A percentile compares a stretch with the other conserved stretches of the same genome.
phyloP scores from a whole-genome alignment of 2,113 vertebrate species.

The Alexandromys fortis region DNA sequence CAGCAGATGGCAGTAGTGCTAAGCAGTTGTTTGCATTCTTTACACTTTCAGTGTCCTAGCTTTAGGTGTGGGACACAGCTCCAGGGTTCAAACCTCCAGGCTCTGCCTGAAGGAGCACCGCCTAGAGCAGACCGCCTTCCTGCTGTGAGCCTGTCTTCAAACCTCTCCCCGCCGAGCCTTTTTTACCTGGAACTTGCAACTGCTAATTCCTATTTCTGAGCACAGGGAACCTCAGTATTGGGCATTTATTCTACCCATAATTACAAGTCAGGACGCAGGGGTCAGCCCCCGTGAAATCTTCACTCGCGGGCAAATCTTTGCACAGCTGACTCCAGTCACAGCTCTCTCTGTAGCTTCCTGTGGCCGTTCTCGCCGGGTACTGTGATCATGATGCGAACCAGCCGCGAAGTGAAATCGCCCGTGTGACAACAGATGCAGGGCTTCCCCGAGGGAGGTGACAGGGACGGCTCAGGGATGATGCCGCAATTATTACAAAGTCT shows the following conservation, averaged over 20 bases:
- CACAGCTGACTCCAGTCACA: neutral
- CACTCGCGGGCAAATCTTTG: neutral
- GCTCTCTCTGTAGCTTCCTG: neutral
- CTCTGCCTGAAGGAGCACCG: neutral
- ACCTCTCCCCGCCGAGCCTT: neutral
- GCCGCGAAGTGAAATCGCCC: neutral
- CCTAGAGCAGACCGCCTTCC: neutral
- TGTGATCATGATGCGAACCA: neutral
- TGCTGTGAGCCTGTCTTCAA: neutral
- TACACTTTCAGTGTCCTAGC: neutral
- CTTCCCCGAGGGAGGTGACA: neutral
- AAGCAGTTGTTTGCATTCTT: neutral
- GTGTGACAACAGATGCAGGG: neutral
- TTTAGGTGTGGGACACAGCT: neutral
- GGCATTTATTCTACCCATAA: neutral
- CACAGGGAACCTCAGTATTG: neutral
- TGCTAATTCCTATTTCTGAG: neutral
- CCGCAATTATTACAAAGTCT: neutral
- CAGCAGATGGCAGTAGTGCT: slow-evolving; percentile 62
- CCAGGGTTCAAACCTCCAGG: neutral
- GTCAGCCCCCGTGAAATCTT: neutral
- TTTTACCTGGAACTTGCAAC: neutral
- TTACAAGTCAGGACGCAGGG: neutral
- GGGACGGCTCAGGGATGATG: neutral
- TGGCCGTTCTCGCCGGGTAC: neutral